phyloP scores from a whole-genome alignment of 2,797 vertebrate genomes.

The Apodemus agrarius region DNA sequence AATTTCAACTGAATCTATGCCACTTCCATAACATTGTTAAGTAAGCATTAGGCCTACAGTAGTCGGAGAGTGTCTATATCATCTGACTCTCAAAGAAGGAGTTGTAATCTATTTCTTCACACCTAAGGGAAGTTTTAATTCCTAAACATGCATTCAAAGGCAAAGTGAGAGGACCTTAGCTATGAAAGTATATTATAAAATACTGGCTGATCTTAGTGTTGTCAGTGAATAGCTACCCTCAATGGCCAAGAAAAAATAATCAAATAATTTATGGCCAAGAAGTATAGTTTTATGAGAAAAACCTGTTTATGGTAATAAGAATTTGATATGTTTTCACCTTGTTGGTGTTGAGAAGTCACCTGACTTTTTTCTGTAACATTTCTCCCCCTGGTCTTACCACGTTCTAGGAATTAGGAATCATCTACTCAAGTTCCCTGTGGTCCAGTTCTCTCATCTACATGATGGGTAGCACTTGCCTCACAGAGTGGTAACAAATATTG shows the following conservation, averaged over 20 bases:
- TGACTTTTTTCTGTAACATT: conserved; percentile 34
- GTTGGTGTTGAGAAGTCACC: background rate
- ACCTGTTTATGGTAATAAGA: background rate
- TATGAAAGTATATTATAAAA: background rate
- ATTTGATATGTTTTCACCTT: background rate
- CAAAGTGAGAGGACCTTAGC: background rate
- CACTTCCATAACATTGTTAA: background rate
- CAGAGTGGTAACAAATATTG: background rate
- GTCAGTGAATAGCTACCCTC: background rate
- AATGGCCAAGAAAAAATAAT: background rate
- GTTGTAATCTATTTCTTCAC: background rate
- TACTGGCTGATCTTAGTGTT: conserved; percentile 9
- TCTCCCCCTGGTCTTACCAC: background rate
- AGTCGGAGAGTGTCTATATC: background rate
- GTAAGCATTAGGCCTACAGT: background rate
- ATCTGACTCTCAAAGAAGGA: background rate
- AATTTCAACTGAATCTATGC: background rate
- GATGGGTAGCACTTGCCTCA: background rate
- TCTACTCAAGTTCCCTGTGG: background rate
- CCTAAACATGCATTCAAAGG: conserved; percentile 14
- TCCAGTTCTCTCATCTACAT: background rate
- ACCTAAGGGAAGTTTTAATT: background rate
- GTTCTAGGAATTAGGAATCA: background rate
- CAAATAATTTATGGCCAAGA: background rate
- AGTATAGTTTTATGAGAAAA: background rate